Evolutionary conservation across 2,888 invertebrate genomes (phyloP).

Genomic region (Esperia sulphurella): DNA sequence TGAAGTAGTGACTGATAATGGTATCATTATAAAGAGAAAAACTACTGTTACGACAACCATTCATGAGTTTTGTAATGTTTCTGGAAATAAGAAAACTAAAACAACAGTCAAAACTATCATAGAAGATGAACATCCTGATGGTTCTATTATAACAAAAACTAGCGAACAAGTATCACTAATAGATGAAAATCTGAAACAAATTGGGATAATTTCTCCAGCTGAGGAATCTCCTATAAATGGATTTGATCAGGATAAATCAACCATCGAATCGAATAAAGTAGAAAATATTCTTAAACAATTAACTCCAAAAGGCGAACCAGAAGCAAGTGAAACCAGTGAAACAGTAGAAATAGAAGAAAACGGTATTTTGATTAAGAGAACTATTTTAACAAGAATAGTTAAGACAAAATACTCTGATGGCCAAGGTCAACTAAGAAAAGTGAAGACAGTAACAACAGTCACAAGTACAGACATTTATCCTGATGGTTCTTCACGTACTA

Average conservation of each 20-base stretch:
- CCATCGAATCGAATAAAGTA: conserved; percentile 21
- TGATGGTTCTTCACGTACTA: conserved; percentile 51
- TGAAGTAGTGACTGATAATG: conserved; percentile 8
- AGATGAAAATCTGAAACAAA: conserved; percentile 1
- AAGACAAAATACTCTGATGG: conserved; percentile 47
- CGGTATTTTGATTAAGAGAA: conserved; percentile 38
- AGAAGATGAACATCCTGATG: conserved; percentile 65
- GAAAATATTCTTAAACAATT: conserved; percentile 36
- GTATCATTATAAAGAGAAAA: conserved; percentile 35
- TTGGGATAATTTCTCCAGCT: background rate
- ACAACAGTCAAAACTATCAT: conserved; percentile 46
- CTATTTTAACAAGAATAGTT: conserved; percentile 40
- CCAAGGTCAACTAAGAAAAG: conserved; percentile 35
- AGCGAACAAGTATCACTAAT: conserved; percentile 27
- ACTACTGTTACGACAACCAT: conserved; percentile 50
- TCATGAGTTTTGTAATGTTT: conserved; percentile 51
- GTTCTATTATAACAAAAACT: conserved; percentile 30
- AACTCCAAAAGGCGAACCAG: conserved; percentile 27
- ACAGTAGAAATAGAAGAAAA: conserved; percentile 40
- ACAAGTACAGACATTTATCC: conserved; percentile 63
- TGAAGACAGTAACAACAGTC: conserved; percentile 48
- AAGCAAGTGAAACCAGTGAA: conserved; percentile 36
- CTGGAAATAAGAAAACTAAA: conserved; percentile 52
- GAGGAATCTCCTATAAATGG: background rate
- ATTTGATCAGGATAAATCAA: conserved; percentile 7